Evolutionary conservation across 2,888 invertebrate species (phyloP), one percentile per base, ranked within the genome.

Genomic region (Adineta ricciae): DNA sequence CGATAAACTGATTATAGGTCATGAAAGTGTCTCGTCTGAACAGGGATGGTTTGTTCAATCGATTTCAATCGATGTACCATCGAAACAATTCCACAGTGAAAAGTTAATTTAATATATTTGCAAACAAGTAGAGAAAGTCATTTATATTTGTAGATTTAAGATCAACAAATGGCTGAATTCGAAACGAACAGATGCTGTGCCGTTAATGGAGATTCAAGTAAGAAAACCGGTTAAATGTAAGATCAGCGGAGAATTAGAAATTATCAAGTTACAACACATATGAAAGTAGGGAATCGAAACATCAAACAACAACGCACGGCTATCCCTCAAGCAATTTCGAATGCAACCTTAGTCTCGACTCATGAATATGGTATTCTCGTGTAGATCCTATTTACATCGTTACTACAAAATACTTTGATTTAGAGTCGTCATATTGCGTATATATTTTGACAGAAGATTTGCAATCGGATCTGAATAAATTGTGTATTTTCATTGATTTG

Each of bases 101-200:
- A 73, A 27, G 73, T 73, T 46, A 46, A 11, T 8, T 11, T 8
- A 11, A 46, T 8, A 8, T 5, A 46, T 5, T 46, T 46, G 11
- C 5, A 46, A 46, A 46, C 8, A 5, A 11, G 46, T 46, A 46
- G n/a, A n/a, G n/a, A n/a, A n/a, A n/a, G n/a, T n/a, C n/a, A n/a
- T n/a, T n/a, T n/a, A n/a, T n/a, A n/a, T 38, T 36, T 24, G 0
- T 41, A 78, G 73, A 36, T 41, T 41, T 21, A 21, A 41, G 8
- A 78, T 78, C 24, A 78, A 78, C 41, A 78, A 78, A 78, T 78
- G 73, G 73, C 41, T 78, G 21, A 78, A 78, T 78, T 41, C 73
- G 24, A 78, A 78, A 78, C 73, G 73, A 38, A 41, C 41, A 16
- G 73, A 78, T 78, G 24, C 38, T 78, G 41, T 41, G 24, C 73